Base-by-base conservation (phyloP, 2,797 vertebrate species). In the Premnoplex brunnescens region DNA sequence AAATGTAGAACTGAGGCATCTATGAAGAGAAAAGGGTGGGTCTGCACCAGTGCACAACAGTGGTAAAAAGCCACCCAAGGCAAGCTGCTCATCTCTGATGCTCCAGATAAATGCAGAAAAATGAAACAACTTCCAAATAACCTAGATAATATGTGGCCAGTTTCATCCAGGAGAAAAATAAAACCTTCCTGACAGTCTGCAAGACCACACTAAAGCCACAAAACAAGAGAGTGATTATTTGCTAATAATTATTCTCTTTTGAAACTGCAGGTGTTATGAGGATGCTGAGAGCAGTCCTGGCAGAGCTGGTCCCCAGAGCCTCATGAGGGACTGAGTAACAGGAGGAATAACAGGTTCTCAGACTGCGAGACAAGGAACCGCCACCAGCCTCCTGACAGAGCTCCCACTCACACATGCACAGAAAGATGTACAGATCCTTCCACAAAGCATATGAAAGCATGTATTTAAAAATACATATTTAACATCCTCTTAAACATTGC, bases 111-210 rank as follows among this genome's bases (percentile, higher is more conserved):
- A 92, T 5, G 22, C 48, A 83, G 64, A 79, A 91, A 92, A 96
- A 89, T 68, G 54, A 95, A 96, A 72, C 60, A 73, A 76, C 49
- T 89, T 79, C 68, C 82, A 91, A 73, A 88, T 77, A 95, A 92
- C 82, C 46, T 80, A 83, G 89, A 89, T 77, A 83, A 80, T 93
- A 92, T 46, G 49, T 72, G 56, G 82, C 75, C 72, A 88, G 60
- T 93, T 91, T 95, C 60, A 80, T 88, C 54, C 41, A 51, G 77
- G 41, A 91, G 64, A 75, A 95, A 88, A 89, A 83, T 24, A 95
- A 89, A 96, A 88, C 72, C 91, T 80, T 91, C 54, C 78, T 89
- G 87, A 89, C 81, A 85, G 64, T 80, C 78, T 77, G 72, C 75
- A 89, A 76, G 79, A 89, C 84, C 73, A 60, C 56, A 80, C 32